phyloP scores from a whole-genome alignment of 2,113 vertebrate species.

The Brienomyrus brachyistius region DNA sequence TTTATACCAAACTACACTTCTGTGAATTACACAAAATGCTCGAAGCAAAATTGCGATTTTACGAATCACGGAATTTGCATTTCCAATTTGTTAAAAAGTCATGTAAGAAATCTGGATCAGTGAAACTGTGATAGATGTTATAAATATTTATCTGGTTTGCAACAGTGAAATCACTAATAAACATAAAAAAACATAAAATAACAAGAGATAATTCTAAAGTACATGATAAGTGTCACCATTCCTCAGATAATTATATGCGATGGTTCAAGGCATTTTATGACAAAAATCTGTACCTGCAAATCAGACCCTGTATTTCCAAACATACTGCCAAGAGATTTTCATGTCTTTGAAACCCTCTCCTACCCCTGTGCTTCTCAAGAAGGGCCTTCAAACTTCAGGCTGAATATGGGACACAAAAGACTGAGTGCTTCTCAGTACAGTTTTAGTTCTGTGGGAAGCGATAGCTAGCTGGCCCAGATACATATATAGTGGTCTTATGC shows the following conservation, averaged over 20 bases:
- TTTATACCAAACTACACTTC: background rate
- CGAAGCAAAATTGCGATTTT: background rate
- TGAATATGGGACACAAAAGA: background rate
- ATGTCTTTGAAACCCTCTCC: background rate
- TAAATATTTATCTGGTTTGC: background rate
- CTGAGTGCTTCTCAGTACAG: background rate
- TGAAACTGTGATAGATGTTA: background rate
- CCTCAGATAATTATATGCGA: background rate
- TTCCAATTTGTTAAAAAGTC: background rate
- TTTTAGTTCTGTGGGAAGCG: background rate
- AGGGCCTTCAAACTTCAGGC: background rate
- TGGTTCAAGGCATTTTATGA: background rate
- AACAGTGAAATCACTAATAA: background rate
- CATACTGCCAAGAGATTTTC: background rate
- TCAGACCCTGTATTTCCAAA: background rate
- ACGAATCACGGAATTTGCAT: background rate
- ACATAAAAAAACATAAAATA: background rate
- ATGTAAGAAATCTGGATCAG: background rate
- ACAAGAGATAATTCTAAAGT: background rate
- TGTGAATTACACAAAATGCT: background rate
- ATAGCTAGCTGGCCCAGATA: background rate
- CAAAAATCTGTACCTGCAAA: background rate
- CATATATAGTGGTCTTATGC: slow-evolving; percentile 4
- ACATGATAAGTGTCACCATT: background rate
- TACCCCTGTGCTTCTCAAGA: background rate